Base-by-base conservation (phyloP, 2,888 invertebrate genomes). In the Flexamia atlantica region DNA sequence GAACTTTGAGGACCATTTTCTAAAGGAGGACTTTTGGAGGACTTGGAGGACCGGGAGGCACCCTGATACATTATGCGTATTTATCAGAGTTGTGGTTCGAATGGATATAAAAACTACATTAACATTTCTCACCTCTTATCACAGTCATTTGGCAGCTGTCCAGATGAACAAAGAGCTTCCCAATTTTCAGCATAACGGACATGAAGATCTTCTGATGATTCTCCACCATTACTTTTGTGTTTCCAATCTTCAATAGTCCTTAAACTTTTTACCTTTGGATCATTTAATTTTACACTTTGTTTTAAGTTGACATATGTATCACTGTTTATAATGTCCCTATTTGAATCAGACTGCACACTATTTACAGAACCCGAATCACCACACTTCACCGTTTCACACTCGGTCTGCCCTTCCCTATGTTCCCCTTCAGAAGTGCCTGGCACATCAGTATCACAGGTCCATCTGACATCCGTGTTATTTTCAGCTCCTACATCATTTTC, bases 131-230 rank as follows among this genome's bases (percentile, higher is more conserved):
- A 79, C 79, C 79, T 79, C 30, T 79, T 79, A 79, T 79, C 79
- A 76, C 76, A 76, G 50, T 76, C 50, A 25, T 76, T 36, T 1
- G 79, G 79, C 57, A 79, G 79, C 12, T 68, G 70, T 9, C 81
- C 74, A 17, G 84, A 84, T 20, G 81, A 70, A 53, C 82, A 68
- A 10, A 84, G 80, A 20, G 84, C 84, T 25, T 82, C 79, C 84
- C 84, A 84, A 76, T 84, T 84, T 46, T 84, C 82, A 42, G 84
- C 74, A 30, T 84, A 84, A 23, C 84, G 84, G 25, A 84, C 82
- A 68, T 84, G 84, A 17, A 84, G 68, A 36, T 79, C 84, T 28
- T 74, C 84, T n/a, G 84, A 84, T 25, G 70, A 14, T 70, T 84
- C 82, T 5, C 68, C 84, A 70, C 40, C 40, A 50, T 68, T 23